Conservation (phyloP, 2,888 invertebrate genomes). For the Phyllotreta striolata region DNA sequence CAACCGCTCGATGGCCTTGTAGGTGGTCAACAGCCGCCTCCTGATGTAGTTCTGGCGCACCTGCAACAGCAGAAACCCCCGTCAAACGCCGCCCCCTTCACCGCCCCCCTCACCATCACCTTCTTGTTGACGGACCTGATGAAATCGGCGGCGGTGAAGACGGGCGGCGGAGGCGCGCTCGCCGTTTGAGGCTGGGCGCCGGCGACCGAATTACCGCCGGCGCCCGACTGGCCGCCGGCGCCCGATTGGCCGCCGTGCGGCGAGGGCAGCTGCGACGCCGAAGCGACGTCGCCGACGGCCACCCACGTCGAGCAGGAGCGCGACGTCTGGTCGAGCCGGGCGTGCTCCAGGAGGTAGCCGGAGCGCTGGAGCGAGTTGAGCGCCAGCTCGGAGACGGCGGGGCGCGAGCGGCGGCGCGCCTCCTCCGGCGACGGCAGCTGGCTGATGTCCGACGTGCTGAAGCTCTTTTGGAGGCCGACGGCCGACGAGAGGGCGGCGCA, state of each 20-base stretch:
- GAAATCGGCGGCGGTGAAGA: constrained; percentile 72
- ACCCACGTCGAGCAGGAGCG: constrained; percentile 86
- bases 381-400: constrained; percentile 67
- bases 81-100: constrained; percentile 56
- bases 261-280: constrained; percentile 83
- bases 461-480: constrained; percentile 82
- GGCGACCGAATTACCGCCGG: constrained; percentile 28
- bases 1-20: constrained; percentile 80
- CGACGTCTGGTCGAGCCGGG: constrained; percentile 65
- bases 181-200: constrained; percentile 41
- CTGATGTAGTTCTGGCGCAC: constrained; percentile 84
- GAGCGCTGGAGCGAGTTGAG: constrained; percentile 66
- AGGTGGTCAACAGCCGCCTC: constrained; percentile 78
- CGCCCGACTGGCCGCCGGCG: constrained; percentile 47
- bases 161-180: constrained; percentile 62
- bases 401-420: constrained; percentile 55
- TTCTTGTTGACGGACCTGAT: constrained; percentile 83
- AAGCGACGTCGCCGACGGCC: constrained; percentile 78
- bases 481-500: constrained; percentile 83
- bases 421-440: constrained; percentile 66
- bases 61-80: constrained; percentile 63
- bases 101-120: constrained; percentile 58
- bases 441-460: constrained; percentile 82
- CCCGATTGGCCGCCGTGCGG: constrained; percentile 72
- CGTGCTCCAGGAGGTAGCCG: constrained; percentile 65